Evolutionary conservation across 1,140 invertebrate genomes (phyloP).

Genomic region (Dendroctonus ponderosae): DNA sequence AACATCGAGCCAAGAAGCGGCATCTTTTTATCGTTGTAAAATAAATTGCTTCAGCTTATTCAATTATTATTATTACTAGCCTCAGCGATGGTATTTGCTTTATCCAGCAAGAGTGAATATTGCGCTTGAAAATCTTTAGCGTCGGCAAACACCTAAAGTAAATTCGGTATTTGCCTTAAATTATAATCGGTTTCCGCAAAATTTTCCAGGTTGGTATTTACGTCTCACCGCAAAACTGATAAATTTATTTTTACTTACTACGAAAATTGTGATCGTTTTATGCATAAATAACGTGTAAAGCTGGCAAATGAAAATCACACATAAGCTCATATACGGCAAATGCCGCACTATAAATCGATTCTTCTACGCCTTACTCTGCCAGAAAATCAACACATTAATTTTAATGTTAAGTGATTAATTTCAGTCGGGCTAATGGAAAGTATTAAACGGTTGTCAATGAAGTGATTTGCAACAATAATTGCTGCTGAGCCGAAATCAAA

Average conservation of each 20-base stretch:
- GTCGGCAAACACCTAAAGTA: constrained; percentile 1
- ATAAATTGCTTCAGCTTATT: constrained; percentile 8
- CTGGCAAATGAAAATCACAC: constrained; percentile 4
- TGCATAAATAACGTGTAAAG: constrained; percentile 9
- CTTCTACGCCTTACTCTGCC: too few species aligned
- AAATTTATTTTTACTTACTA: constrained; percentile 12
- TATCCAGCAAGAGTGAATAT: constrained; percentile 11
- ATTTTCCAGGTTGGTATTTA: constrained; percentile 19
- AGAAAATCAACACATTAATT: too few species aligned
- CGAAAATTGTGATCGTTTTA: constrained; percentile 2
- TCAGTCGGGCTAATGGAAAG: too few species aligned
- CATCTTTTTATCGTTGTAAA: constrained; percentile 3
- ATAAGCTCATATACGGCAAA: too few species aligned
- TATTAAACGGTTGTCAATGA: background rate
- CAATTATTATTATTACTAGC: background rate
- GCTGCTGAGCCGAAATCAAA: background rate
- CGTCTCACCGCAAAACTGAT: constrained; percentile 13
- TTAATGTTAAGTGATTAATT: too few species aligned
- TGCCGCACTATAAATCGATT: too few species aligned
- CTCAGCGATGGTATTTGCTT: constrained; percentile 7
- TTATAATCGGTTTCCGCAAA: constrained; percentile 16
- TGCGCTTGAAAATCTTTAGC: constrained; percentile 8
- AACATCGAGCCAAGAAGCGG: too few species aligned
- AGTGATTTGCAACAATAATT: constrained; percentile 2
- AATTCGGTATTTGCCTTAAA: constrained; percentile 23